A percentile compares a stretch with the other conserved stretches of the same genome.
phyloP scores from a whole-genome alignment of 2,113 vertebrate species.

The Muscicapa adusta region DNA sequence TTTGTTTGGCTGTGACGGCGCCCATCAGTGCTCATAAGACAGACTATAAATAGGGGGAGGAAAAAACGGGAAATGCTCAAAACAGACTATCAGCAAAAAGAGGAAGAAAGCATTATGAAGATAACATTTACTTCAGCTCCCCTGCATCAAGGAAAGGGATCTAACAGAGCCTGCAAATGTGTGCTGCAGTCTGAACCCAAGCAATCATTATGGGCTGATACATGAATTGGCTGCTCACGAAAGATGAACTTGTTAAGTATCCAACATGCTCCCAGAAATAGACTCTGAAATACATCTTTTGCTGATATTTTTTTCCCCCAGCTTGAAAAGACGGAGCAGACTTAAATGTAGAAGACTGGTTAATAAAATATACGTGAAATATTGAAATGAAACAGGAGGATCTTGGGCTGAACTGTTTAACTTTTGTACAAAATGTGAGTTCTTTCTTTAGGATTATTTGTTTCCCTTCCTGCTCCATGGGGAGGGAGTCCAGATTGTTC shows the following conservation, averaged over 20 bases:
- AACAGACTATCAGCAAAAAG: neutral
- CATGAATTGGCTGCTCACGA: neutral
- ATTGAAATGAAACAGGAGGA: neutral
- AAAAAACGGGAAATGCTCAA: neutral
- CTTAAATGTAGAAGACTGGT: neutral
- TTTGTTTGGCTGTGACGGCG: rapidly evolving
- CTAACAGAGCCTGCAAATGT: neutral
- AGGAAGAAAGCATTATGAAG: neutral
- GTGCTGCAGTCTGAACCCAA: neutral
- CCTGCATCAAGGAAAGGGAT: neutral
- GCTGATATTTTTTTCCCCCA: neutral
- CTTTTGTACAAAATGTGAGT: neutral
- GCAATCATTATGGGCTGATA: neutral
- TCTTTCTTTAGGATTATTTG: neutral
- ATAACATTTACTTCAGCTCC: neutral
- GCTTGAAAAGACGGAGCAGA: neutral
- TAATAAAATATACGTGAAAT: conserved; percentile 25
- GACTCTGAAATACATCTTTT: neutral
- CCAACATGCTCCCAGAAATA: neutral
- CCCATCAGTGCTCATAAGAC: neutral
- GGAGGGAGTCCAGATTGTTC: neutral
- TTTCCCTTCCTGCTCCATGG: neutral
- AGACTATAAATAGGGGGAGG: neutral
- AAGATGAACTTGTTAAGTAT: conserved; percentile 21
- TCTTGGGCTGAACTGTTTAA: neutral